Conservation (phyloP, 2,113 vertebrate genomes). For the Callipepla squamata region DNA sequence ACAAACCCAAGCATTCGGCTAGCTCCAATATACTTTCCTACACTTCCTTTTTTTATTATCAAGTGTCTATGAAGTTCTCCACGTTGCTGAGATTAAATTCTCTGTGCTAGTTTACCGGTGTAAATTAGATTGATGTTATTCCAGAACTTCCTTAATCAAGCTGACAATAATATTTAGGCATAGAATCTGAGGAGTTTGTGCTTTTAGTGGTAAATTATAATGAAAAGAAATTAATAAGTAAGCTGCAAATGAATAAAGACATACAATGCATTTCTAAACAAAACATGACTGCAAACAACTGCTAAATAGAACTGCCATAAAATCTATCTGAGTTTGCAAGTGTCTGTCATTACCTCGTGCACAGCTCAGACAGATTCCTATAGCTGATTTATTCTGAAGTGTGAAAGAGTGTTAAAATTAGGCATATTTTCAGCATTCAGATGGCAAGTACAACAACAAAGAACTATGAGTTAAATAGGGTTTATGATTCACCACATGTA, state of each 20-base stretch:
- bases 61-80: background rate
- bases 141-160: background rate
- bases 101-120: background rate
- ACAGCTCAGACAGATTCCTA: background rate
- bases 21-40: background rate
- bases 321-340: background rate
- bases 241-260: background rate
- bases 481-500: background rate
- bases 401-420: fast-evolving
- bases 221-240: background rate
- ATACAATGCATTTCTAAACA: conserved; percentile 2
- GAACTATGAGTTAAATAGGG: background rate
- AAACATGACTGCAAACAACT: background rate
- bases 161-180: background rate
- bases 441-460: background rate
- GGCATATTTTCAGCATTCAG: background rate
- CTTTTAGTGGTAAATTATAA: background rate
- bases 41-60: background rate
- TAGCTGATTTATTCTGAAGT: background rate
- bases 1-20: background rate
- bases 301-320: background rate
- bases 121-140: background rate
- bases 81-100: background rate
- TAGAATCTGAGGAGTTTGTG: background rate
- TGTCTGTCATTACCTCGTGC: background rate